Base-by-base conservation (phyloP, 1,140 invertebrate species). In the Globodera ellingtonae region DNA sequence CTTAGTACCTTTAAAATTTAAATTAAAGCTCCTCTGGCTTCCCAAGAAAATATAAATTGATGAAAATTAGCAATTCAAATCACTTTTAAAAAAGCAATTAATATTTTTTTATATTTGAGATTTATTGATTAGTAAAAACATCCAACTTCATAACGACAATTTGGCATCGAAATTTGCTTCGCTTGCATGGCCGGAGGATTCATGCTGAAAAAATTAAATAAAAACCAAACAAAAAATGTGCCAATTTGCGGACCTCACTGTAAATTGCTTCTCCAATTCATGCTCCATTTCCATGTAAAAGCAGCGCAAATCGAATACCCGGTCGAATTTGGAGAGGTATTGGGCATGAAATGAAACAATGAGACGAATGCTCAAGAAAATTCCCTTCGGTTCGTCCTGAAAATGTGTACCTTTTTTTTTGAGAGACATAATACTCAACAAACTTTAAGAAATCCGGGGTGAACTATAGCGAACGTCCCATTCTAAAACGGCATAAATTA, bases 271-370 rank as follows among this genome's bases (percentile, higher is more conserved):
- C 35, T 81, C 78, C 59, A 88, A 66, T 48, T 79, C 78, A 44
- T 85, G 80, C 72, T 89, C 79, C 87, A 87, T 87, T 80, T 89
- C 88, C 87, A 89, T 89, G 82, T 89, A 89, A 76, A 84, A 89
- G 73, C 87, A 89, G 72, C 89, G 87, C 13, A 89, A 81, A 46
- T 81, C 81, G 78, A 84, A 89, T 65, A 89, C 83, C 72, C 82
- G 65, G 82, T 89, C 87, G 66, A 85, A 79, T 80, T 89, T 89
- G 24, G 86, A 89, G 5, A 89, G 78, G 78, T 85, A 88, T 59
- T 89, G 83, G 1, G 86, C 83, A 87, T 86, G 79, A 76, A 88
- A 88, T 15, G 87, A 84, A 15, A 88, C 84, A 15, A 88, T 81
- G 4, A 88, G 44, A 18, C 78, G 76, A 24, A 86, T 84, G 10